phyloP scores from a whole-genome alignment of 1,140 invertebrate species.

The Drosophila sproati region DNA sequence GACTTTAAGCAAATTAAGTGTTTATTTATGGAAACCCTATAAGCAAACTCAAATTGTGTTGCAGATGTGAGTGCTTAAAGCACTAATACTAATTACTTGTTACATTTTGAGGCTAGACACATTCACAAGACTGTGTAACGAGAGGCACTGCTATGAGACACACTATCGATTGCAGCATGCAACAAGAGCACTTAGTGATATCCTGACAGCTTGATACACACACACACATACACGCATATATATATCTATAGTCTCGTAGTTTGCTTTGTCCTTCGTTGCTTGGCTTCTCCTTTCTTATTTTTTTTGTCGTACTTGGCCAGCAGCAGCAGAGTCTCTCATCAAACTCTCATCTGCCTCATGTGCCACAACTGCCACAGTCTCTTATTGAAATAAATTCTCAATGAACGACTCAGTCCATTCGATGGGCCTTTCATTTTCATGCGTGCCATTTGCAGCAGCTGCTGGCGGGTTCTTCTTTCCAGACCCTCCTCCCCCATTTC shows the following conservation, averaged over 20 bases:
- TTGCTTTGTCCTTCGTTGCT: constrained; percentile 68
- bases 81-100: constrained; percentile 76
- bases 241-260: constrained; percentile 50
- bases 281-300: constrained; percentile 1
- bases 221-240: constrained; percentile 30
- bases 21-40: background rate
- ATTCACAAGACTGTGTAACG: background rate
- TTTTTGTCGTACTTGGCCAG: background rate
- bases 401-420: constrained; percentile 75
- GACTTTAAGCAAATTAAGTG: background rate
- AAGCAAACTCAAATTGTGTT: constrained; percentile 12
- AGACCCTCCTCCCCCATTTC: background rate
- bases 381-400: constrained; percentile 81
- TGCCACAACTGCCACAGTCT: constrained; percentile 35
- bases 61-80: constrained; percentile 30
- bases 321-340: constrained; percentile 17
- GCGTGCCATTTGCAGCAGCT: constrained; percentile 81
- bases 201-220: constrained; percentile 62
- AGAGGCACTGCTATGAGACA: background rate
- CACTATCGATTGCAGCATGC: constrained; percentile 62
- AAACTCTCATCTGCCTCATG: constrained; percentile 33
- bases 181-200: constrained; percentile 79
- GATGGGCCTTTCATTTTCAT: constrained; percentile 82
- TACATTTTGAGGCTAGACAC: constrained; percentile 36
- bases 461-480: constrained; percentile 42